Percentiles rank a stretch among this genome's conserved stretches.
phyloP scores from a whole-genome alignment of 1,140 invertebrate species.

The Bombus affinis region DNA sequence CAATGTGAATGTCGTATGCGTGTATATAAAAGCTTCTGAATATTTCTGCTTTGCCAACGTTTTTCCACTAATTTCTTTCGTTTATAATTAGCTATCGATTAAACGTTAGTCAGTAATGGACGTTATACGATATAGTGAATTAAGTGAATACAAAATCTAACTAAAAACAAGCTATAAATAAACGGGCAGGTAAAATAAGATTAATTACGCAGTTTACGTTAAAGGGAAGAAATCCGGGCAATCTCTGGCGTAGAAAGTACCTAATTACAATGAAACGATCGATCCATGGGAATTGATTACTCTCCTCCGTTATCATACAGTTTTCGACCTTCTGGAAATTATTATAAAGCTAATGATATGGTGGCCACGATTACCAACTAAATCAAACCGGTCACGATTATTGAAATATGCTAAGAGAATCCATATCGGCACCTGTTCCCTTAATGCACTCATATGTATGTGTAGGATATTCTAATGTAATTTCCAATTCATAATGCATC shows the following conservation, averaged over 20 bases:
- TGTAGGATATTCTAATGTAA: conserved; percentile 73
- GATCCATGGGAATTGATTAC: conserved; percentile 22
- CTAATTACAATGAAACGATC: conserved; percentile 4
- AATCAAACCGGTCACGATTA: conserved; percentile 68
- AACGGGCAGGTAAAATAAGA: neutral
- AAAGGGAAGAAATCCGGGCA: neutral
- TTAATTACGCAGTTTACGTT: conserved; percentile 16
- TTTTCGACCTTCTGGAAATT: neutral
- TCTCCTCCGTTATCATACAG: neutral
- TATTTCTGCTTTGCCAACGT: neutral
- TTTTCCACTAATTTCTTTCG: neutral
- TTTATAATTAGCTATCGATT: neutral
- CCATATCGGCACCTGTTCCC: conserved; percentile 71
- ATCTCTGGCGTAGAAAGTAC: neutral
- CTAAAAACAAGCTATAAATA: neutral
- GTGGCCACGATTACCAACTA: conserved; percentile 65
- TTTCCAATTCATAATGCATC: conserved; percentile 77
- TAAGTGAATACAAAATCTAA: neutral
- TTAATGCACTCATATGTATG: conserved; percentile 77
- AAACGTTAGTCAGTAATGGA: neutral
- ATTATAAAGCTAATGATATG: conserved; percentile 33
- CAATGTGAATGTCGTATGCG: neutral
- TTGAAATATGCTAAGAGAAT: conserved; percentile 74
- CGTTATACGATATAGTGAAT: neutral
- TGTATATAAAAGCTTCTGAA: neutral